These are phyloP conservation scores for Alosa alosa DNA, from an alignment of 2,113 vertebrate species.

Conservation along the genomic window DNA sequence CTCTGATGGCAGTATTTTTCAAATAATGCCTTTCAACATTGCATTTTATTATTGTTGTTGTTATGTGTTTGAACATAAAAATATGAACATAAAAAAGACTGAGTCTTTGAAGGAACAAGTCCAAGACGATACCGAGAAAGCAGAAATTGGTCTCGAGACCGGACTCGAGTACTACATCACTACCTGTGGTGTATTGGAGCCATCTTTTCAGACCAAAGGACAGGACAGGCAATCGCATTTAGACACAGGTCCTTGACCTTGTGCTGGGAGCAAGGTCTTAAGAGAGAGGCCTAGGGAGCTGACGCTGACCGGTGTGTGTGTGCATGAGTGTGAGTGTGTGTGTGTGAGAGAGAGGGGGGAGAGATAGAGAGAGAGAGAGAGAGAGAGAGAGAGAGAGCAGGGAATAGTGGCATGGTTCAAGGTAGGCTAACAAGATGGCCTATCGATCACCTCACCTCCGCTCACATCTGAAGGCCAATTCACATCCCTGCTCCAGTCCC, in stretches of 20 bases:
- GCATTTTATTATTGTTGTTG: too few species aligned
- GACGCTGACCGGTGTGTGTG: background rate
- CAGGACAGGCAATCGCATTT: too few species aligned
- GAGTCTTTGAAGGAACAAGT: too few species aligned
- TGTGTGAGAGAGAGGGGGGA: background rate
- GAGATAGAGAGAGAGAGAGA: background rate
- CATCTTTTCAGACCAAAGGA: too few species aligned
- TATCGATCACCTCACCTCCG: background rate
- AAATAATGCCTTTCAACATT: too few species aligned
- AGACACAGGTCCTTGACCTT: background rate
- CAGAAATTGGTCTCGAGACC: too few species aligned
- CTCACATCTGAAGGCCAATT: background rate
- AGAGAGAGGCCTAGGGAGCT: constrained; percentile 18
- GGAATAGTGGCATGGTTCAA: background rate
- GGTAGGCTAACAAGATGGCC: background rate
- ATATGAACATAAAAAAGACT: too few species aligned
- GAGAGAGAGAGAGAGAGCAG: background rate
- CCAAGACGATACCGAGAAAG: too few species aligned
- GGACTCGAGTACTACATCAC: too few species aligned
- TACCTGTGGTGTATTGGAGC: too few species aligned
- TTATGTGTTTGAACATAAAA: too few species aligned
- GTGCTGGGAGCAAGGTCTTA: background rate
- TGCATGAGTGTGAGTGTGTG: background rate
- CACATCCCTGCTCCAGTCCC: background rate
- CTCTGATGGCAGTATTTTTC: too few species aligned